Base-by-base conservation (phyloP, 1,140 invertebrate genomes). In the Drosophila sturtevanti region DNA sequence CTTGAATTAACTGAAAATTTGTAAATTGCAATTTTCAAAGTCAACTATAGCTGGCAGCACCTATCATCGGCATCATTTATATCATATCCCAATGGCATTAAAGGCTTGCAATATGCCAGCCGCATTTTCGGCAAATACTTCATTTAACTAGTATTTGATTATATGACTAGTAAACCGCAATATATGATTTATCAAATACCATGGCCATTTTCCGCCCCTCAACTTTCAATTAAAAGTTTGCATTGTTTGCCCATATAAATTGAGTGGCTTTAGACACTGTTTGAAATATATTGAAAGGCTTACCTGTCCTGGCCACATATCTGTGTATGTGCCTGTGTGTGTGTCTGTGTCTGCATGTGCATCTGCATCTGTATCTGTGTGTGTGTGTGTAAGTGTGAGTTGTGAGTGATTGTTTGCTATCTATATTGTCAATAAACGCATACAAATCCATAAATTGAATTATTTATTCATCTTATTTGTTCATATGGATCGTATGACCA, bases 381-480 rank as follows among this genome's bases (percentile, higher is more conserved):
- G 12, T 21, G 10, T 52, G 14, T 35, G 38, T n/a, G 11, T 35
- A 9, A 21, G 41, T 48, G 16, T 48, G 41, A 21, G 18, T n/a
- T 16, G 38, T 37, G 34, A 41, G 44, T 55, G 6, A 9, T 9
- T 55, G 24, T 14, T 31, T 55, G 54, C 31, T 35, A 34, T 55
- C 60, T 59, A 51, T 24, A 52, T 56, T 64, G 37, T 63, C 65
- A 77, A 77, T 78, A 69, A 74, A 62, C 35, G 64, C 76, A 79
- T 68, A 38, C 41, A 65, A 79, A 70, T 60, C 66, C 69, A 81
- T 81, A 72, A 79, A 87, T 79, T 82, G 60, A 69, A 72, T 77
- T 72, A 72, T 79, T 87, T 72, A 86, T 72, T 86, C 74, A 71
- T 80, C 38, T 55, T 62, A 72, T 81, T 81, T 81, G 54, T 74